Conservation (phyloP, 2,113 vertebrate species). For the Labeo catla region DNA sequence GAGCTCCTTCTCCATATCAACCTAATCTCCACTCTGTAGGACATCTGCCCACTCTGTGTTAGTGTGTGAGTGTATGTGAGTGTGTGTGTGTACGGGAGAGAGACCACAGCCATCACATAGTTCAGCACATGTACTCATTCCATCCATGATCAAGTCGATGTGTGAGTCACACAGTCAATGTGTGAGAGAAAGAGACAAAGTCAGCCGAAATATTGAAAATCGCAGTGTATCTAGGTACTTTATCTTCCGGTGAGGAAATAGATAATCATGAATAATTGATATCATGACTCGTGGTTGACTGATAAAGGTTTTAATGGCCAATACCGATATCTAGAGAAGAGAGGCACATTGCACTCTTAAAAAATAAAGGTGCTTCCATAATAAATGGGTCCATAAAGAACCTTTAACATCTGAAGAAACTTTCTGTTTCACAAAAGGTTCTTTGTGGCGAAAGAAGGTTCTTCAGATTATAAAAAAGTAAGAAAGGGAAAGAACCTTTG, state of each 20-base stretch:
- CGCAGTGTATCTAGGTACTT: not conserved
- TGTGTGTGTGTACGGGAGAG: not conserved
- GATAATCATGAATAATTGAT: constrained; percentile 13
- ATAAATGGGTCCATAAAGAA: too few relatives aligned
- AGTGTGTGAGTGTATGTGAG: not conserved
- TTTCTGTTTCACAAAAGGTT: too few relatives aligned
- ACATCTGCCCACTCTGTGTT: constrained; percentile 24
- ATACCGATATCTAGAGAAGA: not conserved
- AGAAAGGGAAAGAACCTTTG: too few relatives aligned
- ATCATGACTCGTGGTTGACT: not conserved
- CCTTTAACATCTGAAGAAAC: too few relatives aligned
- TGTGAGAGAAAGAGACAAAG: not conserved
- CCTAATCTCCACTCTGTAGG: constrained; percentile 33
- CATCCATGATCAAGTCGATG: constrained; percentile 17
- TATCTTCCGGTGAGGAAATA: constrained; percentile 16
- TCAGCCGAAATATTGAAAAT: not conserved
- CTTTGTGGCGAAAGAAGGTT: too few relatives aligned
- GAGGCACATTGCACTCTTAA: not conserved
- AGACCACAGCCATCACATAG: not conserved
- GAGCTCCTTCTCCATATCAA: constrained; percentile 43
- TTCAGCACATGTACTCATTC: not conserved
- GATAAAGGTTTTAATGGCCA: not conserved
- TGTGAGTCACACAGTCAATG: constrained; percentile 8
- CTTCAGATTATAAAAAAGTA: too few relatives aligned
- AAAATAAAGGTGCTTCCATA: too few relatives aligned